Conservation (phyloP, 2,113 vertebrate genomes). For the Meriones unguiculatus region DNA sequence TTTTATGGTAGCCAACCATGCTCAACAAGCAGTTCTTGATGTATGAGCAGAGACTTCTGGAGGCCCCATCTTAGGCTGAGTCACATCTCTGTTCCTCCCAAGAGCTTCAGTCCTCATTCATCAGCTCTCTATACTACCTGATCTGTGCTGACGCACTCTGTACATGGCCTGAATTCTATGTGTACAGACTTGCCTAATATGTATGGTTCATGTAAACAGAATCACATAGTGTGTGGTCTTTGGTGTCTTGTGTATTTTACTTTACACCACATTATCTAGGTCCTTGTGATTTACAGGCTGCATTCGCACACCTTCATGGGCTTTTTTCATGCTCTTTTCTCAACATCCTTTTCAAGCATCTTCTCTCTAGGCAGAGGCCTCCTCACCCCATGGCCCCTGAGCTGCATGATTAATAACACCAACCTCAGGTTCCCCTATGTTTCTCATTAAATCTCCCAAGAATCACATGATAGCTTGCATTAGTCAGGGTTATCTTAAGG, state of each 20-base stretch:
- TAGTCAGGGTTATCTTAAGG: not conserved
- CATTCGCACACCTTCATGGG: no score
- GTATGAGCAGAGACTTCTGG: not conserved
- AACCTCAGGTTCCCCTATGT: not conserved
- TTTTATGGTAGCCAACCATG: no score
- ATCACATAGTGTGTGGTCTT: not conserved
- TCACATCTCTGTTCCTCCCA: no score
- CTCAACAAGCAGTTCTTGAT: not conserved
- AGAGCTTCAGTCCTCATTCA: not conserved
- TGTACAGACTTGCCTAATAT: no score
- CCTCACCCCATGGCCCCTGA: not conserved
- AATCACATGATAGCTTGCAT: not conserved
- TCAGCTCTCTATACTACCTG: not conserved
- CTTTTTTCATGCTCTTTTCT: not conserved
- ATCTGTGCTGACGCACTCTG: not conserved
- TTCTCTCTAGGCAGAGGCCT: not conserved
- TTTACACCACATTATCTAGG: not conserved
- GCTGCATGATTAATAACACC: not conserved
- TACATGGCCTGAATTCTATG: not conserved
- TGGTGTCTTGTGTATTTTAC: not conserved
- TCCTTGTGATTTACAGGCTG: not conserved
- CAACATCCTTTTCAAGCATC: not conserved
- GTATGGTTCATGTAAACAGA: not conserved
- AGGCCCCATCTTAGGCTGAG: not conserved
- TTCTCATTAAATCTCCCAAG: not conserved